Percentiles rank a stretch among this genome's conserved stretches.
These are phyloP conservation scores for Drosophila phalerata DNA, from an alignment of 2,888 invertebrate species.

Conservation along the genomic window DNA sequence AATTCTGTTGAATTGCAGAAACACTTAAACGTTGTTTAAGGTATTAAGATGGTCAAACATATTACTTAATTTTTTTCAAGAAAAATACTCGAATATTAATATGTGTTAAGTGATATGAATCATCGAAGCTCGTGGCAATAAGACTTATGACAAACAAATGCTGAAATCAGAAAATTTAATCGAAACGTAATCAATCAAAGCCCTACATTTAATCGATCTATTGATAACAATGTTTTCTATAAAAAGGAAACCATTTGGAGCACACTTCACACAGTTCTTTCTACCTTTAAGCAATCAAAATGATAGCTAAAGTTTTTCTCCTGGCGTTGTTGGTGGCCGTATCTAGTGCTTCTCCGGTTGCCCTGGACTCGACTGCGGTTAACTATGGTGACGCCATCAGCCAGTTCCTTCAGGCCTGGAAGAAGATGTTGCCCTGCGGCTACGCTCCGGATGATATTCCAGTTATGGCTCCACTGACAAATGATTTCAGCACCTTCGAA, in stretches of 20 bases:
- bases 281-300: slow-evolving; percentile 27
- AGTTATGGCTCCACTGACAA: slow-evolving; percentile 60
- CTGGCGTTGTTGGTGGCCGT: slow-evolving; percentile 48
- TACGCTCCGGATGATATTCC: slow-evolving; percentile 62
- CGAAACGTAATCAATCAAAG: slow-evolving; percentile 28
- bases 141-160: neutral
- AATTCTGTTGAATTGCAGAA: too few species aligned
- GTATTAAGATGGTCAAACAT: too few species aligned
- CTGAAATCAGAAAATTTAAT: neutral
- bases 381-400: slow-evolving; percentile 57
- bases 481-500: slow-evolving; percentile 34
- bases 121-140: neutral
- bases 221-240: slow-evolving; percentile 34
- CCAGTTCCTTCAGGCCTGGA: slow-evolving; percentile 53
- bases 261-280: slow-evolving; percentile 17
- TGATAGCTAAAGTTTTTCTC: slow-evolving; percentile 52
- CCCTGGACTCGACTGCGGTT: slow-evolving; percentile 20
- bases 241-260: slow-evolving; percentile 7
- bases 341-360: slow-evolving; percentile 24
- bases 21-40: too few species aligned
- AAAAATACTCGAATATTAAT: neutral
- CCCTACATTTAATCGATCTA: neutral
- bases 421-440: slow-evolving; percentile 76
- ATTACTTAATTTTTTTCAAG: neutral
- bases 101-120: neutral